Base-by-base conservation (phyloP, 1,140 invertebrate genomes). In the Sitodiplosis mosellana region DNA sequence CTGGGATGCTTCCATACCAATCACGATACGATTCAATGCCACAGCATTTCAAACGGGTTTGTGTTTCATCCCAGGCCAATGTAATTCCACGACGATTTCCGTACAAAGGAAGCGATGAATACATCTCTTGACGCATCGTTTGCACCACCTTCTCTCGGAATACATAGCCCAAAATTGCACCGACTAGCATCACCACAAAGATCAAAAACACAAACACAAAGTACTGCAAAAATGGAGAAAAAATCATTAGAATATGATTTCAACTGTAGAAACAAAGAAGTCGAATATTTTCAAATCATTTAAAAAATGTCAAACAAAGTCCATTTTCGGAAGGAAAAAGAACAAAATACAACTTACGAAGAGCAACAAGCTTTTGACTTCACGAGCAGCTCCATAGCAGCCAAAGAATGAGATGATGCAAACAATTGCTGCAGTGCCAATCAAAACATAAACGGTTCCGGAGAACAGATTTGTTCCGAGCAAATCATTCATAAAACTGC, bases 361-460 rank as follows among this genome's bases (percentile, higher is more conserved):
- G 40, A 91, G 69, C 7, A 91, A 71, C 75, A 91, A 78, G 61
- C 86, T 92, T 64, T 88, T 87, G 48, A 91, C 77, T 72, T 91
- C 87, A 53, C 80, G 84, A 14, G 82, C 74, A 5, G 88, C 85
- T 15, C 87, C 88, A 44, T 87, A 69, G 61, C 87, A 90, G 22
- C 88, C 88, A 49, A 92, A 73, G 59, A 88, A 80, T 4, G 86
- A 81, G 20, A 90, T 76, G 34, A 91, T 55, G 51, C 80, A 73
- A 27, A 87, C 77, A 19, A 83, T 65, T 14, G 79, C 72, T 10
- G 87, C 87, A 40, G 81, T 85, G 2, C 75, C 77, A 18, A 90
- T 75, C 20, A 91, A 66, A 49, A 90, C 81, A 52, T 81, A 86
- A 22, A 86, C 76, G 1, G 85, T 79, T 8, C 83, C 84, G 36